phyloP scores from a whole-genome alignment of 2,113 vertebrate genomes.

The Gobius niger region DNA sequence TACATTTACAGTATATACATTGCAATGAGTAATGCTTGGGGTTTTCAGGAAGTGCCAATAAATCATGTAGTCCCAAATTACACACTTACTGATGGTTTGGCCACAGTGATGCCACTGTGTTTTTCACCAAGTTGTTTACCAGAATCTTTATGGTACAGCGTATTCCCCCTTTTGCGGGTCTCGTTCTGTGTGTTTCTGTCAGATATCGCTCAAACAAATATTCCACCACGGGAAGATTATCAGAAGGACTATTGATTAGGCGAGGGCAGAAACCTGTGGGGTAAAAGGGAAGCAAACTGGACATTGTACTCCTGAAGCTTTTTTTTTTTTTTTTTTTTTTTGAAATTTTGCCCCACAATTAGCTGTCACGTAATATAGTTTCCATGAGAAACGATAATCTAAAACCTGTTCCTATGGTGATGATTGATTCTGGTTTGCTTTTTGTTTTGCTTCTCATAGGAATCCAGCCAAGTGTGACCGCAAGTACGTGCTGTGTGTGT shows the following conservation, averaged over 20 bases:
- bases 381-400: not conserved
- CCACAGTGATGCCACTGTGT: conserved; percentile 13
- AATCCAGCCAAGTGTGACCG: conserved; percentile 12
- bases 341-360: not conserved
- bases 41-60: conserved; percentile 47
- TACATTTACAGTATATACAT: conserved; percentile 31
- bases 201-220: not conserved
- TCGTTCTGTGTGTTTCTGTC: conserved; percentile 29
- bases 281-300: conserved; percentile 2
- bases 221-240: not conserved
- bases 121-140: conserved; percentile 25
- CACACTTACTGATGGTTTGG: conserved; percentile 18
- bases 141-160: conserved; percentile 29
- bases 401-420: conserved; percentile 20
- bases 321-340: not conserved
- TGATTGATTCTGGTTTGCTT: not conserved
- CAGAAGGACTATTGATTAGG: conserved; percentile 19
- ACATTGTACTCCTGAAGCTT: not conserved
- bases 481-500: conserved; percentile 2
- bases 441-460: conserved; percentile 33
- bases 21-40: conserved; percentile 40
- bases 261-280: conserved; percentile 21
- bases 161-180: conserved; percentile 13
- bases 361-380: not conserved
- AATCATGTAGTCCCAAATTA: conserved; percentile 14